Percentiles rank a stretch among this genome's conserved stretches.
phyloP scores from a whole-genome alignment of 2,888 invertebrate genomes.

The Griposia aprilina region DNA sequence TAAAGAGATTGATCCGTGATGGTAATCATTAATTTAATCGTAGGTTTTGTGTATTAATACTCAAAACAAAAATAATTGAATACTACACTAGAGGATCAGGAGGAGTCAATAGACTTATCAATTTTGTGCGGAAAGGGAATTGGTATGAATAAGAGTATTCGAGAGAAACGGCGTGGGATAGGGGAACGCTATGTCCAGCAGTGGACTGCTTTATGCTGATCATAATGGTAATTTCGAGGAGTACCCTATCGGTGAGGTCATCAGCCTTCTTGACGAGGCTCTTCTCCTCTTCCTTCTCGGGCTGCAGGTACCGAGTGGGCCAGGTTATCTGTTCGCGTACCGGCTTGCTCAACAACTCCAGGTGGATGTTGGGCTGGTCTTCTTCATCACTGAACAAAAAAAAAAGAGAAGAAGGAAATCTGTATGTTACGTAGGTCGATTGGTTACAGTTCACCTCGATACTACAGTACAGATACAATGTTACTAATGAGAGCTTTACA shows the following conservation, averaged over 20 bases:
- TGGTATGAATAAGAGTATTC: background rate
- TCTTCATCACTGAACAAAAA: slow-evolving; percentile 72
- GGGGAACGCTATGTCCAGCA: background rate
- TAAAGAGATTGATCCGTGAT: background rate
- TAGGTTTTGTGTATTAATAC: background rate
- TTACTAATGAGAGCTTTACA: too few species aligned
- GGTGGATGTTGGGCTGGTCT: slow-evolving; percentile 79
- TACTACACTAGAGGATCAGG: background rate
- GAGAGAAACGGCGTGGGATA: background rate
- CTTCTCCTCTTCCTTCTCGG: slow-evolving; percentile 88
- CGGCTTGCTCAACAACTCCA: slow-evolving; percentile 81
- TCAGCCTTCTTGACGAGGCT: slow-evolving; percentile 86
- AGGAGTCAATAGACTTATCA: too few species aligned
- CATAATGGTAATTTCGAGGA: background rate
- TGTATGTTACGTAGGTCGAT: too few species aligned
- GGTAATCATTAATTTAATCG: background rate
- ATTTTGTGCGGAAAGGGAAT: background rate
- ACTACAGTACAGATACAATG: too few species aligned
- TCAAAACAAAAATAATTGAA: background rate
- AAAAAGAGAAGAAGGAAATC: too few species aligned
- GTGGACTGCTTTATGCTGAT: background rate
- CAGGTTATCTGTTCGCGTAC: slow-evolving; percentile 87
- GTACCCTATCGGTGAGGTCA: slow-evolving; percentile 86
- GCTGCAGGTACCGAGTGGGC: slow-evolving; percentile 84
- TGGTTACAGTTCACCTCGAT: too few species aligned